These are phyloP conservation scores for Iselma pallidipennis DNA, from an alignment of 2,888 invertebrate genomes.

Conservation along the genomic window DNA sequence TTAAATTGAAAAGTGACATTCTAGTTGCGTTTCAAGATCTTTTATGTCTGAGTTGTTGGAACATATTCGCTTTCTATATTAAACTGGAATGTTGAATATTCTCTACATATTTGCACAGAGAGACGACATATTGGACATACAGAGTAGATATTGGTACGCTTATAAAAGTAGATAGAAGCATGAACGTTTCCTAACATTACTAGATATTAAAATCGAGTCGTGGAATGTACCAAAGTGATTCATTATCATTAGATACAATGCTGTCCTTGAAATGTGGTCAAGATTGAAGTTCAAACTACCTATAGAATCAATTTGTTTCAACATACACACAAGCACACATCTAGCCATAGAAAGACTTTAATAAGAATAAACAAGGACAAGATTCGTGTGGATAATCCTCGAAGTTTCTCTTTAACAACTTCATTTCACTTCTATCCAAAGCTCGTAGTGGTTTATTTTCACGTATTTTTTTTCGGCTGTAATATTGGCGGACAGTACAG, in stretches of 20 bases:
- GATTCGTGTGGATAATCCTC: too few relatives aligned
- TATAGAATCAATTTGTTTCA: too few relatives aligned
- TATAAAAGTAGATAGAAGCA: not conserved
- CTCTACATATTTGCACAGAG: conserved; percentile 4
- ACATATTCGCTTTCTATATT: conserved; percentile 19
- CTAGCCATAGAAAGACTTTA: too few relatives aligned
- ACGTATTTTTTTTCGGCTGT: not conserved
- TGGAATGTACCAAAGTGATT: too few relatives aligned
- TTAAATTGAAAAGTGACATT: not conserved
- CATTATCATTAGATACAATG: too few relatives aligned
- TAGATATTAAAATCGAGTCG: not conserved
- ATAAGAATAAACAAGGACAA: too few relatives aligned
- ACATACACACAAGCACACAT: too few relatives aligned
- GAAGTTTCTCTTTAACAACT: too few relatives aligned
- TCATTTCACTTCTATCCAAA: too few relatives aligned
- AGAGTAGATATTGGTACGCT: not conserved
- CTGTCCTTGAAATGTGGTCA: too few relatives aligned
- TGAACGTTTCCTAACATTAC: not conserved
- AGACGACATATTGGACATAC: conserved; percentile 12
- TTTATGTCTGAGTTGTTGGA: conserved; percentile 7
- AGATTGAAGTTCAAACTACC: too few relatives aligned
- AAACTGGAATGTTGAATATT: conserved; percentile 29
- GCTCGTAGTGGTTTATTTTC: too few relatives aligned
- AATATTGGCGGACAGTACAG: not conserved
- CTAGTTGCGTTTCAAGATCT: conserved; percentile 8